Evolutionary conservation across 2,888 invertebrate genomes (phyloP).

Genomic region (Agrotis clavis): DNA sequence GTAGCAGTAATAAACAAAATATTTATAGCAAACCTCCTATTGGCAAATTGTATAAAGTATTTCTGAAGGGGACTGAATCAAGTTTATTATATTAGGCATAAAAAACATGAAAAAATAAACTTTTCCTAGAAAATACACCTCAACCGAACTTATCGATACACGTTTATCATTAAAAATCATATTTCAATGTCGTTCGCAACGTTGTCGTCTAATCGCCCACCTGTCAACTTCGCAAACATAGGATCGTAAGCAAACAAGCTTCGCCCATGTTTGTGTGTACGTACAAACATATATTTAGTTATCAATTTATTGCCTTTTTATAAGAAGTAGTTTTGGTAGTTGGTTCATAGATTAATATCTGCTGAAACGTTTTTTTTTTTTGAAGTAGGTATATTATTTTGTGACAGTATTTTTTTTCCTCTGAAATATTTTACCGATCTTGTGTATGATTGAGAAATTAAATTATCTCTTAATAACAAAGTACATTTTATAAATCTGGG

Average conservation of each 20-base stretch:
- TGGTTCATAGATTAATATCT: slow-evolving; percentile 10
- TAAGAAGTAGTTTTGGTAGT: slow-evolving; percentile 41
- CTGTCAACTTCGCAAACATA: slow-evolving; percentile 75
- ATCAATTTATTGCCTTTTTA: slow-evolving; percentile 63
- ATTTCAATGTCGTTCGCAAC: slow-evolving; percentile 72
- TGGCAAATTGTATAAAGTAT: not conserved
- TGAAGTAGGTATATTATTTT: not conserved
- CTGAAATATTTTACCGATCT: not conserved
- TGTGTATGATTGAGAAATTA: not conserved
- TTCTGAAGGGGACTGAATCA: too few relatives aligned
- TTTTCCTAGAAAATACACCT: not conserved
- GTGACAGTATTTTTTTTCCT: slow-evolving; percentile 1
- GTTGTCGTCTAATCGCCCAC: slow-evolving; percentile 75
- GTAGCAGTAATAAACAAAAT: too few relatives aligned
- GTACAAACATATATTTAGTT: slow-evolving; percentile 53
- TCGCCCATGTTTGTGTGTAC: slow-evolving; percentile 59
- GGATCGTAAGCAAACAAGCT: slow-evolving; percentile 76
- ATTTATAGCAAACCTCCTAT: not conserved
- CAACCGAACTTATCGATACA: slow-evolving; percentile 4
- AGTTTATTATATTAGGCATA: too few relatives aligned
- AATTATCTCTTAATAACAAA: too few relatives aligned
- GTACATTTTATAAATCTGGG: too few relatives aligned
- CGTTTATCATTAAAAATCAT: slow-evolving; percentile 69
- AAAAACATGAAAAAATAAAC: not conserved
- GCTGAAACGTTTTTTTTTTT: slow-evolving; percentile 9